phyloP scores from a whole-genome alignment of 2,113 vertebrate species.

The Siniperca chuatsi region DNA sequence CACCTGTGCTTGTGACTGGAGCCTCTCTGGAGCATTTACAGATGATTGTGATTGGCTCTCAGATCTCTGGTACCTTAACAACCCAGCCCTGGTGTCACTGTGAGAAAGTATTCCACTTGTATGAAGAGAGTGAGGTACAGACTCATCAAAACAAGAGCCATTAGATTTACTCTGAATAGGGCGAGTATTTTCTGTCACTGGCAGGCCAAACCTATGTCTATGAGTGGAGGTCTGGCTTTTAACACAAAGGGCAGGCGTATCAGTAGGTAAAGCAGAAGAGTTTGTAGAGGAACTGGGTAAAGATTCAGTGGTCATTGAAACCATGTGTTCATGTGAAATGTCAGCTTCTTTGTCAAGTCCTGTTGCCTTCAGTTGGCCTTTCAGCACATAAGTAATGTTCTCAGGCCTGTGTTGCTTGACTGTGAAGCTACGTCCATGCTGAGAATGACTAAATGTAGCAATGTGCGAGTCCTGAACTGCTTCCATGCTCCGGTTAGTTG shows the following conservation, averaged over 20 bases:
- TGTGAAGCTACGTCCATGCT: conserved; percentile 36
- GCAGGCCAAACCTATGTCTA: conserved; percentile 51
- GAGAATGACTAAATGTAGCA: conserved; percentile 37
- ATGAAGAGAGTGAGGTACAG: conserved; percentile 29
- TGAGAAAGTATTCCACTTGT: conserved; percentile 43
- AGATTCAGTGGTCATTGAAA: conserved; percentile 39
- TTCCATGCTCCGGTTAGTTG: conserved; percentile 22
- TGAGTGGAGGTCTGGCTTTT: conserved; percentile 51
- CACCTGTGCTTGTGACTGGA: conserved; percentile 23
- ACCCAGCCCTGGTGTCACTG: conserved; percentile 15
- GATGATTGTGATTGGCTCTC: conserved; percentile 49
- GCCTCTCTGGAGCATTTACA: conserved; percentile 21
- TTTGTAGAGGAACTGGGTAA: conserved; percentile 34
- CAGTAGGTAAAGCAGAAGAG: conserved; percentile 30
- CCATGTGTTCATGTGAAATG: conserved; percentile 37
- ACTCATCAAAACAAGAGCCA: conserved; percentile 30
- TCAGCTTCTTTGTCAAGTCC: conserved; percentile 46
- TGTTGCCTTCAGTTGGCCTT: conserved; percentile 27
- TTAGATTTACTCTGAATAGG: conserved; percentile 49
- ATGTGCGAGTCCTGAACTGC: conserved; percentile 25
- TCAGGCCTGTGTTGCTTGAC: conserved; percentile 52
- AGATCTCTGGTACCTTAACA: conserved; percentile 36
- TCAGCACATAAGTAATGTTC: conserved; percentile 50
- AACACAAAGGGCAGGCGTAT: conserved; percentile 20
- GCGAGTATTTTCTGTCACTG: conserved; percentile 30